These are phyloP conservation scores for Apostichopus californicus DNA, from an alignment of 35 echinoderm and acorn worm species.

Conservation along the genomic window DNA sequence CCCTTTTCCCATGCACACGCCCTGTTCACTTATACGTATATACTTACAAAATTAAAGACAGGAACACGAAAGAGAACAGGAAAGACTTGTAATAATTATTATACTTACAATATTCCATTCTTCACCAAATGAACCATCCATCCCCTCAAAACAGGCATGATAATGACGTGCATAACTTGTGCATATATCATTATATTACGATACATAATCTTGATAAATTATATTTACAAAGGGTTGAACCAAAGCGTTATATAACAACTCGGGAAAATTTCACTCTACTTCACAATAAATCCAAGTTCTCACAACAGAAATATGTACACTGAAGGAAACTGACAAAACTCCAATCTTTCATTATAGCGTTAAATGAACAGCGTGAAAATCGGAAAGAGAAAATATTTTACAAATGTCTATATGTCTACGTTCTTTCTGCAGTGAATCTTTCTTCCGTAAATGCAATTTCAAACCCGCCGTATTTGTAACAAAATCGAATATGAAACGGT, in stretches of 20 bases:
- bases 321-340: neutral
- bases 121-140: slow-evolving; percentile 34
- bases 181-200: neutral
- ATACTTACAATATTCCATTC: slow-evolving; percentile 18
- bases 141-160: slow-evolving; percentile 34
- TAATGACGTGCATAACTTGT: neutral
- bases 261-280: neutral
- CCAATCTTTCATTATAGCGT: neutral
- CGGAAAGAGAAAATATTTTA: neutral
- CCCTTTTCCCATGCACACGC: no score
- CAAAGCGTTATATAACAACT: slow-evolving; percentile 5
- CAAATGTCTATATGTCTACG: neutral
- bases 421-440: neutral
- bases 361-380: neutral
- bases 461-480: neutral
- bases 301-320: neutral
- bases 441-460: neutral
- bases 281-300: slow-evolving; percentile 9
- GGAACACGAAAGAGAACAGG: no score
- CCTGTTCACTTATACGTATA: no score
- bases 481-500: neutral
- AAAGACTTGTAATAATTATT: neutral
- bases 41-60: no score
- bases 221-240: slow-evolving; percentile 14
- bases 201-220: slow-evolving; percentile 30